Conservation (phyloP, 53 echinoderm and acorn worm species). For the Holothuria leucospilota region DNA sequence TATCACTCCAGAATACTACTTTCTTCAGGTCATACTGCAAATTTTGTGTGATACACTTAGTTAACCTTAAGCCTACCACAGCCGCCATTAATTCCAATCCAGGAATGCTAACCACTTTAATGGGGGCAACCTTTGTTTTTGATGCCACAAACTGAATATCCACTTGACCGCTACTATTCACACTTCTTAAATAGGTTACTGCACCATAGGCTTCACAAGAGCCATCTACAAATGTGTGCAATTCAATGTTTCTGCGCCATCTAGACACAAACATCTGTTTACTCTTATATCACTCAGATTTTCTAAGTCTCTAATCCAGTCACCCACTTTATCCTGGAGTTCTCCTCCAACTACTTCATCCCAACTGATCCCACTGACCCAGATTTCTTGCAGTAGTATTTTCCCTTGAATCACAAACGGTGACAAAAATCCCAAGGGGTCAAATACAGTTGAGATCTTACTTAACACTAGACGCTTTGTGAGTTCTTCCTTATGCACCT, state of each 20-base stretch:
- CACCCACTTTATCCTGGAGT: not conserved
- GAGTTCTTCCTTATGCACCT: not conserved
- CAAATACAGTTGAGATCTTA: conserved; percentile 26
- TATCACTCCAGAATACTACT: no score
- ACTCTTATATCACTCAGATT: not conserved
- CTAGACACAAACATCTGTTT: conserved; percentile 29
- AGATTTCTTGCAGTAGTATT: conserved; percentile 16
- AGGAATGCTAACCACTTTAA: conserved; percentile 42
- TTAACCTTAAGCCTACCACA: conserved; percentile 23
- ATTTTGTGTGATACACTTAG: conserved; percentile 3
- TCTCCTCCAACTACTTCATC: conserved; percentile 7
- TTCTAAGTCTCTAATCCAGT: conserved; percentile 1
- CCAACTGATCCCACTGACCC: conserved; percentile 19
- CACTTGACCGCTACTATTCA: not conserved
- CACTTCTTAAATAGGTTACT: conserved; percentile 5
- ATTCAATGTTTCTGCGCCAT: not conserved
- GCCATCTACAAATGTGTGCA: no score
- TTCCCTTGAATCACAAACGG: not conserved
- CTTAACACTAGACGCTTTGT: conserved; percentile 17
- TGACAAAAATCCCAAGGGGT: conserved; percentile 19
- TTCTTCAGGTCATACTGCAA: not conserved
- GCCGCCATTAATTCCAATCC: conserved; percentile 46
- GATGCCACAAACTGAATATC: conserved; percentile 29
- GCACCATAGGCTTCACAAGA: no score
- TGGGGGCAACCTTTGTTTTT: conserved; percentile 43